Evolutionary conservation across 1,140 invertebrate genomes (phyloP), one percentile per base, ranked within the genome.

Genomic region (Drosophila lacertosa): DNA sequence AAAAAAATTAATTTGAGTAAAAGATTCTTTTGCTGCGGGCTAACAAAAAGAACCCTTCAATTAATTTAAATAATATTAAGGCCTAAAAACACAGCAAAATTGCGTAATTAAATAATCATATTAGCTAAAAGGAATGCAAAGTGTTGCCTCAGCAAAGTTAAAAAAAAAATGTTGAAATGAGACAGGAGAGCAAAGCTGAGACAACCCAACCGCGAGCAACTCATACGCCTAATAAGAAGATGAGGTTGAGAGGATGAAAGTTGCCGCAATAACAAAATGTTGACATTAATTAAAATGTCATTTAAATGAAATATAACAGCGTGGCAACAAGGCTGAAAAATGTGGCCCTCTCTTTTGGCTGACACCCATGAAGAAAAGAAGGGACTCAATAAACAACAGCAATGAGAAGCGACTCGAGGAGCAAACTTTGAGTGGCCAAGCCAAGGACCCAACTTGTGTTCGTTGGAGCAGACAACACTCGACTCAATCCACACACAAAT

Each of bases 221-320:
- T 45, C 20, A 55, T 7, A 15, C 11, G 16, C 13, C 32, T 57
- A 65, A 64, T 42, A 65, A 42, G 13, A 35, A 32, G 32, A 47
- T 3, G 35, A 32, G 45, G n/a, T n/a, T n/a, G n/a, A n/a, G n/a
- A n/a, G n/a, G n/a, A n/a, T n/a, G n/a, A 55, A 59, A 42, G 59
- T 58, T 42, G 68, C 65, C 68, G 62, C 68, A 77, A 77, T 66
- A 72, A 76, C 66, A 64, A 83, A 88, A 89, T 82, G 83, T 89
- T 88, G 82, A 88, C 82, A 88, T 88, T 88, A 88, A 88, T 88
- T 88, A 88, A 88, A 88, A 88, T 88, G 82, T 88, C 82, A 88
- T 88, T 88, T 82, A 88, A 88, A 82, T 88, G 82, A 88, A 88
- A 88, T 88, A 88, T 69, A 88, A 88, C 82, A 88, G 55, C 53